Evolutionary conservation across 2,888 invertebrate species (phyloP), one percentile per base, ranked within the genome.

Genomic region (Drosophila eohydei): DNA sequence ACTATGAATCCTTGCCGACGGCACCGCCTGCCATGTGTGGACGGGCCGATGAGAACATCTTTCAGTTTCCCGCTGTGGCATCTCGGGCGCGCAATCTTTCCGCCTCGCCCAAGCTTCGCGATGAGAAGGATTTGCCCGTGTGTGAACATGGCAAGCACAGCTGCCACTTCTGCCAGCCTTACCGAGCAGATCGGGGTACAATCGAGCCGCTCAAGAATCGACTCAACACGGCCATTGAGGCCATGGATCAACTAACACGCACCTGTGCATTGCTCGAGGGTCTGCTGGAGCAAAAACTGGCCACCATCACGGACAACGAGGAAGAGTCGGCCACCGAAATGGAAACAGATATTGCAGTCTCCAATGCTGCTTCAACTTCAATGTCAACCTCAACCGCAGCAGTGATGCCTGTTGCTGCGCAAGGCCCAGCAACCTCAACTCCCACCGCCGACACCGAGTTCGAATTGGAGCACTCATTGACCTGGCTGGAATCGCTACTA

Each of bases 231-330:
- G 92, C 94, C 4, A 95, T 95, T 51, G 92, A 94, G 4, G 94
- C 93, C 38, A 94, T 97, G 72, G 96, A 97, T 85, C 97, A 97
- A 87, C 92, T 97, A 56, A 97, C 96, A 79, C 96, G 96, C 81
- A 93, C 97, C 8, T 95, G 97, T 81, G 95, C 95, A 70, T 92
- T 97, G 38, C 94, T 97, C 92, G 96, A 97, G 87, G 96, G 87
- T 2, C 80, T 90, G 34, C 62, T 90, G 36, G 91, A 91, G 48
- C 74, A 83, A 83, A 95, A 96, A 76, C 96, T 97, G 91, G 70
- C 81, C 32, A 88, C 88, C 40, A 85, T 84, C n/a, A 71, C 61
- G 3, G 85, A 89, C 52, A 78, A 64, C 3, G 89, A 89, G 36
- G 80, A 75, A n/a, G 68, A 71, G 50, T 32, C 38, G 5, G 12